Evolutionary conservation across 2,888 invertebrate genomes (phyloP).

Genomic region (Synergus itoensis): DNA sequence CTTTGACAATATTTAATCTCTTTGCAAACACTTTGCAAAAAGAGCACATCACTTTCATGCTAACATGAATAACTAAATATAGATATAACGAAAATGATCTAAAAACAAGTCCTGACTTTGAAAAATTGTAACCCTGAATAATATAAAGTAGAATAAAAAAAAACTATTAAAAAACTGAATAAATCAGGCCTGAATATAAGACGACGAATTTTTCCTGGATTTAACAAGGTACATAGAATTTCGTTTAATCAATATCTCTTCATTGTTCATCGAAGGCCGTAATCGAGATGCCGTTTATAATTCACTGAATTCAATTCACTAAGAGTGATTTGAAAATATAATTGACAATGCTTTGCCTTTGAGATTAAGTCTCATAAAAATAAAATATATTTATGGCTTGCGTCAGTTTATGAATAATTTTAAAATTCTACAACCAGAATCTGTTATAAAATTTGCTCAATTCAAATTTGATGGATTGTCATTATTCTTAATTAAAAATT

Average conservation of each 20-base stretch:
- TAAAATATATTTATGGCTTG: neutral
- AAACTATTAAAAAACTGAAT: neutral
- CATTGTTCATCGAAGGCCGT: neutral
- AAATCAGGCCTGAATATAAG: neutral
- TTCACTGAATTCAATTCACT: neutral
- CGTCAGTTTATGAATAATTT: neutral
- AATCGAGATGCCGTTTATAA: constrained; percentile 3
- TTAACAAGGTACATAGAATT: neutral
- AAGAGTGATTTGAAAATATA: constrained; percentile 26
- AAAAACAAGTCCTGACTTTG: neutral
- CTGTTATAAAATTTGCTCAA: too few species aligned
- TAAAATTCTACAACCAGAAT: too few species aligned
- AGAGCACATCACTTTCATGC: neutral
- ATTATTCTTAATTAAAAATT: too few species aligned
- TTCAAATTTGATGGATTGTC: too few species aligned
- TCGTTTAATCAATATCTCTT: constrained; percentile 25
- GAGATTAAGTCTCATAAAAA: constrained; percentile 29
- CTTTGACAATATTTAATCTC: neutral
- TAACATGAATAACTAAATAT: neutral
- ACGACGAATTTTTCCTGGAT: neutral
- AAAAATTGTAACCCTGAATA: too few species aligned
- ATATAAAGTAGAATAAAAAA: neutral
- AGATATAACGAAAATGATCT: neutral
- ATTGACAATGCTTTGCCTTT: neutral
- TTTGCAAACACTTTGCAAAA: neutral